Evolutionary conservation across 2,888 invertebrate genomes (phyloP).

Genomic region (Xestia rhomboidea): DNA sequence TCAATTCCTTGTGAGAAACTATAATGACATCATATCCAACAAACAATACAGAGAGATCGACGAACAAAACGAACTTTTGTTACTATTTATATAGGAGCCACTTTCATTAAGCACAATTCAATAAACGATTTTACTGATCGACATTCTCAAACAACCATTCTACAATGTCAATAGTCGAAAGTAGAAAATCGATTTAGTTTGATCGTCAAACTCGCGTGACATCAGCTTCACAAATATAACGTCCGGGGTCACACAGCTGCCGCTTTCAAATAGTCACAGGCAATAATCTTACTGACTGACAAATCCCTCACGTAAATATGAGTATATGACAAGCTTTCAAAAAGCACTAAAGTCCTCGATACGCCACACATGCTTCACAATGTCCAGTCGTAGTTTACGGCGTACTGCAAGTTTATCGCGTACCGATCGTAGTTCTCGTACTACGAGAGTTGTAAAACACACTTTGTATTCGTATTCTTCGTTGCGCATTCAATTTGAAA

Average conservation of each 20-base stretch:
- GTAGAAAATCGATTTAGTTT: slow-evolving; percentile 23
- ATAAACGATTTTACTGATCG: neutral
- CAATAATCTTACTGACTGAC: slow-evolving; percentile 48
- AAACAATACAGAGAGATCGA: neutral
- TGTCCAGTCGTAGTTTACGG: slow-evolving; percentile 60
- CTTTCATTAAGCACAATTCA: slow-evolving; percentile 20
- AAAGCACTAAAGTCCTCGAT: slow-evolving; percentile 54
- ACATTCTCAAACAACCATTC: neutral
- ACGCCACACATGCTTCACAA: slow-evolving; percentile 49
- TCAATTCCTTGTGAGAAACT: neutral
- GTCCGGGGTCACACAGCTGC: slow-evolving; percentile 45
- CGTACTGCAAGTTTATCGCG: slow-evolving; percentile 61
- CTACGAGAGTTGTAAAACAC: slow-evolving; percentile 62
- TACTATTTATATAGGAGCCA: slow-evolving; percentile 1
- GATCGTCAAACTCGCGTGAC: slow-evolving; percentile 24
- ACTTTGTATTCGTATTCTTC: slow-evolving; percentile 64
- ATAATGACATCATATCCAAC: neutral
- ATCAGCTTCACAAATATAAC: slow-evolving; percentile 2
- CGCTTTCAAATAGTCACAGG: slow-evolving; percentile 23
- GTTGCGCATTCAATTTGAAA: slow-evolving; percentile 64
- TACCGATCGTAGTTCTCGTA: slow-evolving; percentile 48
- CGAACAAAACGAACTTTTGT: neutral
- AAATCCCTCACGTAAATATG: slow-evolving; percentile 42
- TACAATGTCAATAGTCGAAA: slow-evolving; percentile 19
- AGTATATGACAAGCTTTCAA: slow-evolving; percentile 59